phyloP scores from a whole-genome alignment of 2,888 invertebrate species.

The Oxyteleia sp. region DNA sequence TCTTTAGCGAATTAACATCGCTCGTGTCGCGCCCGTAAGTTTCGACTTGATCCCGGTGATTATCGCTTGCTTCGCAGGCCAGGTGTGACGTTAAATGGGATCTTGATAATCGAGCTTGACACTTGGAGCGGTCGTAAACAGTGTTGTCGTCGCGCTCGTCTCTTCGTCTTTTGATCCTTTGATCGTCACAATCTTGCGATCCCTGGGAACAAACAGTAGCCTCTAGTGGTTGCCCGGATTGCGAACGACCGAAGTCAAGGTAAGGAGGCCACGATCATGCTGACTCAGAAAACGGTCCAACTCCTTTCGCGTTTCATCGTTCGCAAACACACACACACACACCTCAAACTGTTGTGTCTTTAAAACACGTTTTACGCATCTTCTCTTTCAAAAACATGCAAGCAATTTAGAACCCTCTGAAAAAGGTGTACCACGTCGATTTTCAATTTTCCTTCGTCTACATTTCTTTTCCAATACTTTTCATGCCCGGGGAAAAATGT shows the following conservation, averaged over 20 bases:
- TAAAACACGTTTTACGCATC: conserved; percentile 16
- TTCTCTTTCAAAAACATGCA: no score
- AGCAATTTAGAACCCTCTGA: no score
- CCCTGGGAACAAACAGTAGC: conserved; percentile 78
- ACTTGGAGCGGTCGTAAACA: conserved; percentile 75
- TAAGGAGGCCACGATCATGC: conserved; percentile 82
- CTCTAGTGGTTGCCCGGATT: conserved; percentile 73
- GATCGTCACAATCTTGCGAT: conserved; percentile 81
- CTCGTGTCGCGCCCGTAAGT: conserved; percentile 75
- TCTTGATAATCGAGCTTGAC: conserved; percentile 77
- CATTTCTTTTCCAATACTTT: neutral
- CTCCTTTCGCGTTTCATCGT: conserved; percentile 53
- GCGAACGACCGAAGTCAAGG: conserved; percentile 81
- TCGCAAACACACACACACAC: conserved; percentile 7
- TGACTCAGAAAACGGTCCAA: conserved; percentile 65
- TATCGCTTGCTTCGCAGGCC: conserved; percentile 75
- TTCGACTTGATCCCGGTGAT: conserved; percentile 76
- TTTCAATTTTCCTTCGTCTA: no score
- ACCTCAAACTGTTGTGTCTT: conserved; percentile 2
- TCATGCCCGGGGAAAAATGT: neutral
- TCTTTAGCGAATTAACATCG: conserved; percentile 76
- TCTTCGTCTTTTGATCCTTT: conserved; percentile 78
- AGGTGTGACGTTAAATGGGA: conserved; percentile 76
- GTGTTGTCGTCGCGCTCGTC: conserved; percentile 76
- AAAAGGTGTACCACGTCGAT: no score